Percentiles rank a stretch among this genome's conserved stretches.
phyloP scores from a whole-genome alignment of 2,797 vertebrate species.

The Distichodus sexfasciatus region DNA sequence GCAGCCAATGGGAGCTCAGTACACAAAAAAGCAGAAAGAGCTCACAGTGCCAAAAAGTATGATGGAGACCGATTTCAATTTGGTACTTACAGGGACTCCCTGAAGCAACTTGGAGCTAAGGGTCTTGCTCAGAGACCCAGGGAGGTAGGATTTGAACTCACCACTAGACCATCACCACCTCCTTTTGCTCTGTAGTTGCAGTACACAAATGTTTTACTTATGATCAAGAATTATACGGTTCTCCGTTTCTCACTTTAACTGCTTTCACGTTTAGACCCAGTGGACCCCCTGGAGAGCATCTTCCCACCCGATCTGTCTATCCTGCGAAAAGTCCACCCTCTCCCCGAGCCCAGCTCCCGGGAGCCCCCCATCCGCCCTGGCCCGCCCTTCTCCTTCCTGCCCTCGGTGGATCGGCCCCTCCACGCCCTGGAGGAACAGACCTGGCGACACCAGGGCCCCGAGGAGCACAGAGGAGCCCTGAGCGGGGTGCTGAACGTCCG shows the following conservation, averaged over 20 bases:
- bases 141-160: too few relatives aligned
- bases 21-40: too few relatives aligned
- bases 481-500: constrained; percentile 77
- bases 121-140: too few relatives aligned
- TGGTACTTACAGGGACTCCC: too few relatives aligned
- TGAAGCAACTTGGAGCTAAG: too few relatives aligned
- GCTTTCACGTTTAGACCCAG: constrained; percentile 60
- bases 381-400: constrained; percentile 67
- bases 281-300: constrained; percentile 58
- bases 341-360: constrained; percentile 60
- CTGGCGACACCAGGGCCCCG: constrained; percentile 65
- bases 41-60: too few relatives aligned
- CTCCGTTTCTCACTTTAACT: not conserved
- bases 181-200: too few relatives aligned
- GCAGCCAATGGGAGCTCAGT: too few relatives aligned
- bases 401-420: constrained; percentile 42
- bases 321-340: constrained; percentile 63
- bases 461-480: constrained; percentile 76
- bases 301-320: constrained; percentile 81
- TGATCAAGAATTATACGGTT: too few relatives aligned
- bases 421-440: constrained; percentile 20
- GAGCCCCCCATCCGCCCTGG: constrained; percentile 57
- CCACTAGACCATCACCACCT: too few relatives aligned
- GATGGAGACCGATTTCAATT: too few relatives aligned
- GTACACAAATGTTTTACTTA: too few relatives aligned